Evolutionary conservation across 2,113 vertebrate genomes (phyloP).

Genomic region (Aviceda subcristata): DNA sequence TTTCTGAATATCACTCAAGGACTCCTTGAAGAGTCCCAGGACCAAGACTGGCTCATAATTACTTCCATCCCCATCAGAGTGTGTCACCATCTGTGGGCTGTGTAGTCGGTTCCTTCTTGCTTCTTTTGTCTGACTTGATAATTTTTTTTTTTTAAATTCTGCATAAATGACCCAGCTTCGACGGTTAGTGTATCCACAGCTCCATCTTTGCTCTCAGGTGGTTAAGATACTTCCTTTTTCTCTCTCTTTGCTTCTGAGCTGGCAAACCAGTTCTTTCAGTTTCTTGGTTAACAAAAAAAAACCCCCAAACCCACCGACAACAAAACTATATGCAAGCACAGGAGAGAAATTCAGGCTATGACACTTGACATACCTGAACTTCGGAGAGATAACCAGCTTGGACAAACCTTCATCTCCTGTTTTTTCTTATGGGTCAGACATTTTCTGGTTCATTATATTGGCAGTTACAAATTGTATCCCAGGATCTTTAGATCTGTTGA

Average conservation of each 20-base stretch:
- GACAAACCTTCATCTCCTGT: background rate
- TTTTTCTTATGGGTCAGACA: background rate
- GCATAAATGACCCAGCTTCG: background rate
- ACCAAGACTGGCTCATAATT: constrained; percentile 17
- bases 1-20: constrained; percentile 46
- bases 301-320: background rate
- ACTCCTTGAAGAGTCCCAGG: constrained; percentile 25
- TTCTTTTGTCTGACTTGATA: background rate
- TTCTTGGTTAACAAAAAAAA: background rate
- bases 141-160: background rate
- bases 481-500: background rate
- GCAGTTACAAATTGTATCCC: background rate
- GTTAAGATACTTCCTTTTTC: background rate
- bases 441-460: background rate
- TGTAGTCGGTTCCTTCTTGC: background rate
- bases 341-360: background rate
- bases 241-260: background rate
- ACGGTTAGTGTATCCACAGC: background rate
- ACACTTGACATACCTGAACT: background rate
- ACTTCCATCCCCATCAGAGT: constrained; percentile 7
- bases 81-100: constrained; percentile 40
- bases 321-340: background rate
- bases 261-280: background rate
- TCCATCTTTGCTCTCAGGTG: background rate
- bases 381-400: background rate